Base-by-base conservation (phyloP, 2,888 invertebrate genomes). In the Archaeoteleia sp. region DNA sequence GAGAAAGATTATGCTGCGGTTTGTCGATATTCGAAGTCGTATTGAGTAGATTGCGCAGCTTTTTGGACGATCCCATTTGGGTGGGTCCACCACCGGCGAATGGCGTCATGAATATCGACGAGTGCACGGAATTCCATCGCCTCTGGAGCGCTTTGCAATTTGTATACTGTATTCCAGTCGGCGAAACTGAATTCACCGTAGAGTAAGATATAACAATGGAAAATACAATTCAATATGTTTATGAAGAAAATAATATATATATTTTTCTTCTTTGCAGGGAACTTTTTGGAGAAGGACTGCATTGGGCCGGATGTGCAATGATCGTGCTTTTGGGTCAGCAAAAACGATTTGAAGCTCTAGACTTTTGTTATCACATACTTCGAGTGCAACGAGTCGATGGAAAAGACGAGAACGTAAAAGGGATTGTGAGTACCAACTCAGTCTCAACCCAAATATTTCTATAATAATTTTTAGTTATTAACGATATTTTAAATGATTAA, bases 291-390 rank as follows among this genome's bases (percentile, higher is more conserved):
- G 99, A 99, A 86, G 98, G 98, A 0, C 88, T 99, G 0, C 96
- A 98, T 86, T 99, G 98, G 98, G 98, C 98, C 2, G 98, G 98
- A 0, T 97, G 98, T 85, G 93, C 97, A 7, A 95, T 99, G 89
- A 95, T 99, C 68, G 93, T 96, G 1, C 88, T 99, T 32, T 88
- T 99, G 27, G 96, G 96, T 0, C 98, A 99, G 81, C 97, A 98
- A 87, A 88, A 96, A 37, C 88, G 98, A 62, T 99, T 98, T 86
- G 98, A 99, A 84, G 96, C 97, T 1, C 89, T 98, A 34, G 99
- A 99, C 88, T 98, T 98, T 88, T 97, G 96, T 87, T 99, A 99
- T 87, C 98, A 99, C 86, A 95, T 99, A 77, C 89, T 98, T 67
- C 87, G 97, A 67, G 97, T 98, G 6, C 98, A 98, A 86, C 88